These are phyloP conservation scores for Papilio gigon DNA, from an alignment of 2,888 invertebrate genomes.

Conservation along the genomic window DNA sequence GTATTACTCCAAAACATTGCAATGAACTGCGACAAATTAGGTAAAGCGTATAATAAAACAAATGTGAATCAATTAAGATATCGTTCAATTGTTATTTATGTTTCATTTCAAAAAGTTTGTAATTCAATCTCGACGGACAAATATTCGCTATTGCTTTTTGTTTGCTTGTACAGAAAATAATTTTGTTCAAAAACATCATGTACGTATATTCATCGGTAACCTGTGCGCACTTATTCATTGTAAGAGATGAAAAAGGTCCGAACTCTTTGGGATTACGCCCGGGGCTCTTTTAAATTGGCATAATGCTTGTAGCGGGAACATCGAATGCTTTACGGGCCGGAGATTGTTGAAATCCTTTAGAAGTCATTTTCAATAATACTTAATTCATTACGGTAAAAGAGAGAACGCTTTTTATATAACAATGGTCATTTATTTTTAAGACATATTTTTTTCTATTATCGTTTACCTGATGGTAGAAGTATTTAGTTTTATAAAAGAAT, in stretches of 20 bases:
- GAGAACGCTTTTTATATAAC: neutral
- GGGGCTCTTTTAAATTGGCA: slow-evolving; percentile 36
- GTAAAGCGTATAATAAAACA: too few species aligned
- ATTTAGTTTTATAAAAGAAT: neutral
- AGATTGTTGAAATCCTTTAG: slow-evolving; percentile 26
- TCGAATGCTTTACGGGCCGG: slow-evolving; percentile 20
- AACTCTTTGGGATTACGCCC: slow-evolving; percentile 22
- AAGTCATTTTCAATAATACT: slow-evolving; percentile 32
- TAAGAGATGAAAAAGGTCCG: slow-evolving; percentile 33
- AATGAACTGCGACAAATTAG: too few species aligned
- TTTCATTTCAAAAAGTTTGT: neutral
- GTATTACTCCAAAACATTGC: too few species aligned
- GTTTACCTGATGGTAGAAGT: neutral
- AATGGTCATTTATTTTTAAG: slow-evolving; percentile 12
- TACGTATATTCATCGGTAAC: slow-evolving; percentile 25
- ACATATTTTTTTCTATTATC: neutral
- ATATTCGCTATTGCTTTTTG: slow-evolving; percentile 11
- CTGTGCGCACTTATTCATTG: slow-evolving; percentile 28
- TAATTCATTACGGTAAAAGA: slow-evolving; percentile 28
- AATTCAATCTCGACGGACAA: neutral
- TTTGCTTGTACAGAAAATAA: slow-evolving; percentile 19
- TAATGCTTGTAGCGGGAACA: slow-evolving; percentile 25
- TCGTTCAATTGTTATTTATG: neutral
- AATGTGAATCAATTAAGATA: neutral
- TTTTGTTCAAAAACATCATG: neutral